Base-by-base conservation (phyloP, 92 coral and sea anemone species). In the Epizoanthus fatuus region DNA sequence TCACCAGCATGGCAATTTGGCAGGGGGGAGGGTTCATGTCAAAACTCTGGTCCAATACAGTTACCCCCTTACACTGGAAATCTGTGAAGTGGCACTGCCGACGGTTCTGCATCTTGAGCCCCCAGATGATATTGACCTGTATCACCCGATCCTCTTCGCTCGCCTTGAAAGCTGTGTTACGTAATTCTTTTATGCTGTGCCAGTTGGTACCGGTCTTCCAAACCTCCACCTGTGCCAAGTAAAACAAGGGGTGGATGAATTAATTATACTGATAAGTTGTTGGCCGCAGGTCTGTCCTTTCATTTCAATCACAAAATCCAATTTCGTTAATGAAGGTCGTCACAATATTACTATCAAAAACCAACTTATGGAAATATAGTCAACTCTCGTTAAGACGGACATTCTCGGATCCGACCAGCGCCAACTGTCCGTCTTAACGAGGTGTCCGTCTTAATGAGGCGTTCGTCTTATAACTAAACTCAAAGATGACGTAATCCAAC, bases 161-260 rank as follows among this genome's bases (percentile, higher is more conserved):
- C 64, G 99, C 97, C 42, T 84, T 90, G 72, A 97, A 97, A n/a
- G 96, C 98, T 62, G 92, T 85, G 58, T 91, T 84, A 55, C 95
- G 83, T 44, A 97, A 77, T 52, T 87, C 79, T 70, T 91, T 91
- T 58, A 90, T 91, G 15, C 86, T 86, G 87, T 95, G 94, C 99
- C 99, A 97, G 80, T 97, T 97, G 11, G 99, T 97, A 11, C 98
- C 97, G 74, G 94, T 85, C n/a, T 94, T 95, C 99, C 99, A 97
- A 11, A 92, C 94, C 32, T 96, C 98, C 64, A 97, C 96, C 99
- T 93, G 52, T 40, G 76, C 62, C 69, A 52, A 79, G 75, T 13
- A 55, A 7, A 29, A 51, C 42, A 6, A 62, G 37, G 0, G 17
- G 49, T 7, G 49, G 22, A 10, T 29, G 35, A 29, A 29, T 29